Percentiles rank a stretch among this genome's conserved stretches.
These are phyloP conservation scores for Aphelenchoides fujianensis DNA, from an alignment of 1,140 invertebrate species.

Conservation along the genomic window DNA sequence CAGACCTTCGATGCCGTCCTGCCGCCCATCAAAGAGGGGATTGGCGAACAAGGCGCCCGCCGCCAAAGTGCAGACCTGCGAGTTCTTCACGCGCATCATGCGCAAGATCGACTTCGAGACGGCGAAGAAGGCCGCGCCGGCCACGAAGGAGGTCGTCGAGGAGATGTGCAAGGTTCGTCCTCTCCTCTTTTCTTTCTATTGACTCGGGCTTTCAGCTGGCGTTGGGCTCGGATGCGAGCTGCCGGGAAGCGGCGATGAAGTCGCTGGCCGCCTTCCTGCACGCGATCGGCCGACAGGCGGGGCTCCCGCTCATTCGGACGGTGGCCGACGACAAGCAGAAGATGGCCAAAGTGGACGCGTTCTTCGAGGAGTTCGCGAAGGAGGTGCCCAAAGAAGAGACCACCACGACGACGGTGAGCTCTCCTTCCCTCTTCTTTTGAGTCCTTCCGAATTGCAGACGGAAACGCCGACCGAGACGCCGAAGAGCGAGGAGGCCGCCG, in stretches of 20 bases:
- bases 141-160: conserved; percentile 74
- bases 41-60: conserved; percentile 76
- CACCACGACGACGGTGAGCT: background rate
- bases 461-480: background rate
- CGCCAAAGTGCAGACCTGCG: conserved; percentile 26
- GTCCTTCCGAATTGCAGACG: background rate
- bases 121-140: conserved; percentile 69
- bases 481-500: too few species aligned
- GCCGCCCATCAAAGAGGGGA: conserved; percentile 83
- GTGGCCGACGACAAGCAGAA: conserved; percentile 77
- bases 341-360: conserved; percentile 87
- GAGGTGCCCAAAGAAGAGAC: conserved; percentile 53
- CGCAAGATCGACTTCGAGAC: conserved; percentile 46
- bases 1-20: conserved; percentile 75
- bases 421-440: background rate
- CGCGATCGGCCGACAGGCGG: conserved; percentile 85
- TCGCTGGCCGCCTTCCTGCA: conserved; percentile 91
- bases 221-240: conserved; percentile 57
- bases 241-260: conserved; percentile 68
- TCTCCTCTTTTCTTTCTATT: too few species aligned
- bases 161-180: background rate
- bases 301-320: conserved; percentile 79
- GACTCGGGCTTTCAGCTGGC: conserved; percentile 36
- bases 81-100: conserved; percentile 21
- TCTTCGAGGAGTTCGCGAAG: conserved; percentile 83